A percentile compares a stretch with the other conserved stretches of the same genome.
These are phyloP conservation scores for Pterois miles DNA, from an alignment of 2,797 vertebrate genomes.

Conservation along the genomic window DNA sequence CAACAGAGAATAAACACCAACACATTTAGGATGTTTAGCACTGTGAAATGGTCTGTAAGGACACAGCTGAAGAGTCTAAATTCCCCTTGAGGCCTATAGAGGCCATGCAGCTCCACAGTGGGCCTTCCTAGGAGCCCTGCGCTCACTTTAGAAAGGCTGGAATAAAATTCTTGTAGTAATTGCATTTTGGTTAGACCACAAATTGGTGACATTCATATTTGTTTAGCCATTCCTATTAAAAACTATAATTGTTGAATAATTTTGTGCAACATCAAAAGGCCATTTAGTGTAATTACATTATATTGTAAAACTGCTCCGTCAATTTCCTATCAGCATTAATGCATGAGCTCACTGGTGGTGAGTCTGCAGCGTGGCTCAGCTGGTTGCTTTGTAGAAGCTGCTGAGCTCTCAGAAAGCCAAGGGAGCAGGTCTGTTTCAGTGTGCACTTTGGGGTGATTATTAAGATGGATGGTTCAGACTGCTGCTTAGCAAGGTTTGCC, in stretches of 20 bases:
- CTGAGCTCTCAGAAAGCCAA: slow-evolving; percentile 65
- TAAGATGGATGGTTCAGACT: slow-evolving; percentile 55
- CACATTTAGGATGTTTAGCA: not conserved
- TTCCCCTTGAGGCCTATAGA: not conserved
- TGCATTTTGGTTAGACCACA: not conserved
- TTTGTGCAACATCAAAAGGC: not conserved
- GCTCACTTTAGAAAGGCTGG: not conserved
- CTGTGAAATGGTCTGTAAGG: slow-evolving; percentile 11
- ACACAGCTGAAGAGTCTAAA: slow-evolving; percentile 1
- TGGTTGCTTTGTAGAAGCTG: slow-evolving; percentile 57
- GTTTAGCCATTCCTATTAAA: not conserved
- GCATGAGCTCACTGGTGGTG: slow-evolving; percentile 42
- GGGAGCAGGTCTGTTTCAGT: slow-evolving; percentile 37
- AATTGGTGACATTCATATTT: slow-evolving; percentile 10
- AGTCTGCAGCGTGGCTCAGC: slow-evolving; percentile 59
- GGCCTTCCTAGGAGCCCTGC: not conserved
- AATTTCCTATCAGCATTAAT: slow-evolving; percentile 50
- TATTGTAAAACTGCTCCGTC: slow-evolving; percentile 35
- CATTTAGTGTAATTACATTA: slow-evolving; percentile 34
- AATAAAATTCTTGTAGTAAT: not conserved
- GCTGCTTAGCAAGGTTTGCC: slow-evolving; percentile 30
- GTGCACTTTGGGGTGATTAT: slow-evolving; percentile 66
- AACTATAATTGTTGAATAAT: not conserved
- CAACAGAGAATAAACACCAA: not conserved
- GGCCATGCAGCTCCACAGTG: not conserved